Evolutionary conservation across 30 jellyfish, hydroid and myxozoan species (phyloP), one percentile per base, ranked within the genome.

Genomic region (Pseudorhiza aurosa): DNA sequence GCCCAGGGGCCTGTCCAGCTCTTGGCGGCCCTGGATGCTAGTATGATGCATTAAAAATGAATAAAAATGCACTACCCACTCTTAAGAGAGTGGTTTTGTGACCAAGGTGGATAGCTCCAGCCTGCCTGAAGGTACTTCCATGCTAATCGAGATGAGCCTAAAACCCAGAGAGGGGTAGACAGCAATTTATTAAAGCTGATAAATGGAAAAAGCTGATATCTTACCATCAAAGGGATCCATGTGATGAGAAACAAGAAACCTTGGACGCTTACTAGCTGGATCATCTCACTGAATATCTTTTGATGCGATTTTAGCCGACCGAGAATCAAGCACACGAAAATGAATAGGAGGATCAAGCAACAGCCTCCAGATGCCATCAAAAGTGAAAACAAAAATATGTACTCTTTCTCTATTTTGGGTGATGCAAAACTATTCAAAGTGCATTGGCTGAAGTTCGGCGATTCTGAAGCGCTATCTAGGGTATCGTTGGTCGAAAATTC

Each of bases 341-440:
- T 51, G 31, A 63, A 79, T 0, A 79, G 43, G 58, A 79, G 71
- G 21, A 79, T 79, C 25, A 79, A 56, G 37, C 76, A 29, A 39
- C 91, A 79, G 3, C 79, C 82, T n/a, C 91, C 91, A 24, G 91
- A 79, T 1, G 83, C 91, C 91, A 79, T 79, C 58, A 79, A 68
- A 29, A 79, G 42, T 3, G 91, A 15, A 36, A 79, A 67, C 17
- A 59, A 62, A 49, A 79, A 79, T 1, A 79, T 79, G 77, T 79
- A 79, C 30, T 79, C 91, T 51, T 79, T 79, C 29, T 64, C 91
- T 1, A 46, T 63, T 39, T 65, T 67, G 24, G 91, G 91, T n/a
- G 68, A 37, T 17, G 91, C 83, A 65, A 79, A 79, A 65, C 65
- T 79, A 37, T 45, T 74, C 44, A 64, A 58, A 21, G 80, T 79